Percentiles rank a stretch among this genome's conserved stretches.
These are phyloP conservation scores for Globodera rostochiensis DNA, from an alignment of 1,140 invertebrate species.

Conservation along the genomic window DNA sequence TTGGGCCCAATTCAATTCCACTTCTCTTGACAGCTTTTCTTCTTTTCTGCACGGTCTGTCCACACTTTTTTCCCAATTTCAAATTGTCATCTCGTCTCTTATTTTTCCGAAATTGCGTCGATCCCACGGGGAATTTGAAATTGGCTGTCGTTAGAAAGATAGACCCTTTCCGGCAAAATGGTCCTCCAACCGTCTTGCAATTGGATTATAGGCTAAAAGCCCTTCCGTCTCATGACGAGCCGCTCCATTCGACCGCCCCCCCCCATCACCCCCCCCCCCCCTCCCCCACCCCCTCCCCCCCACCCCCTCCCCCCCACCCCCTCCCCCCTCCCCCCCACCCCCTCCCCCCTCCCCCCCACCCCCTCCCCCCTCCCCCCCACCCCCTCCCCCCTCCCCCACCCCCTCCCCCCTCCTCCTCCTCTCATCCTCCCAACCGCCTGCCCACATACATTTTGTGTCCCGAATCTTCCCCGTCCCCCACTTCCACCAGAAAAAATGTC, in stretches of 20 bases:
- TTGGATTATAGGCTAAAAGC: constrained; percentile 19
- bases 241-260: not conserved
- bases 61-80: not conserved
- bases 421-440: no score
- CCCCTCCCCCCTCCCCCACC: not conserved
- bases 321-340: no score
- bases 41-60: not conserved
- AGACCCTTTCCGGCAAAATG: not conserved
- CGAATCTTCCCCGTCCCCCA: no score
- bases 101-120: not conserved
- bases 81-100: not conserved
- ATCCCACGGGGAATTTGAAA: constrained; percentile 17
- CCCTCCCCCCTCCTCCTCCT: not conserved
- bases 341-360: no score
- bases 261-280: no score
- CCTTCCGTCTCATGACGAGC: not conserved
- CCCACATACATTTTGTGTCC: no score
- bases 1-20: not conserved
- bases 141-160: not conserved
- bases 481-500: not conserved
- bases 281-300: no score
- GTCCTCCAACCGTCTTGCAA: constrained; percentile 1
- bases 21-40: no score
- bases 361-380: not conserved
- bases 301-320: no score